Base-by-base conservation (phyloP, 2,113 vertebrate genomes). In the Dicentrarchus labrax region DNA sequence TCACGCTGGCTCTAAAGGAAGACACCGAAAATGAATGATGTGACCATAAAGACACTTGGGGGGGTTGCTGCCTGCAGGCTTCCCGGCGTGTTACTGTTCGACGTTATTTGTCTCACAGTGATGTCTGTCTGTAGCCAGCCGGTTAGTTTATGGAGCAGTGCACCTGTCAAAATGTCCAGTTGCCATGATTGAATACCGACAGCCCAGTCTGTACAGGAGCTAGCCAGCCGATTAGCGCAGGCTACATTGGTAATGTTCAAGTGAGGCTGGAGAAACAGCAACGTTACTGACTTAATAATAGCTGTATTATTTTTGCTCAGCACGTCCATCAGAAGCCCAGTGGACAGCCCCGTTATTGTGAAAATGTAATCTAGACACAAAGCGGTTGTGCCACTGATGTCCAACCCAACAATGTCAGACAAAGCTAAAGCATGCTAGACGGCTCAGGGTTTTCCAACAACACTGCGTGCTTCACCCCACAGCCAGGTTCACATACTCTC, bases 81-180 rank as follows among this genome's bases (percentile, higher is more conserved):
- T 41, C 1, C 81, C 64, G 36, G 41, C 62, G 48, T 47, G 22
- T 72, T 65, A 61, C 39, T 48, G 21, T 21, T 36, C 36, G 11
- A 38, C 13, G 39, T 39, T 59, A 51, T 53, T 17, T 51, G 12
- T 2, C 19, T 72, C 19, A 16, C 8, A 8, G 8, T 59, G 5
- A 39, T 59, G 11, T 38, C 3, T 59, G 6, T 43, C 1, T 85
- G 50, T 41, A 8, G 22, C 36, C 59, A 47, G 13, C 53, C 36
- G 13, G 48, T 65, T 75, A 30, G 60, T 73, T 82, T 82, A n/a
- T 53, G 12, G 3, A 84, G 68, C 50, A 59, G 83, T 89, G 86
- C 89, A 93, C 90, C 93, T 94, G 93, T 93, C 93, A 94, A 93
- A 92, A 86, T 16, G 72, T 79, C 81, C 76, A 72, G 78, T 76